A percentile compares a stretch with the other conserved stretches of the same genome.
phyloP scores from a whole-genome alignment of 1,140 invertebrate species.

The Drosophila murphyi region DNA sequence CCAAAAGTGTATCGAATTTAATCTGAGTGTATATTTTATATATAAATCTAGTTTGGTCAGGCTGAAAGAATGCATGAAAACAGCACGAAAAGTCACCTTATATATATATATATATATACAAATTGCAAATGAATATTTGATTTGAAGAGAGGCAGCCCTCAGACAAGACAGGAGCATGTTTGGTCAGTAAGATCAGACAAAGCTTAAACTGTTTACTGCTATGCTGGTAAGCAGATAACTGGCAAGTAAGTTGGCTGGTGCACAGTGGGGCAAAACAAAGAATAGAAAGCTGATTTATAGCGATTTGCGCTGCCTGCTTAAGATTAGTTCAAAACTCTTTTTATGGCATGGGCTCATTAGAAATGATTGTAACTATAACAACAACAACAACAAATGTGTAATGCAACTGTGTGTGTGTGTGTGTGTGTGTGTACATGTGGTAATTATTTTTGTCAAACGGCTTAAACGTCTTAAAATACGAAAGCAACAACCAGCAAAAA shows the following conservation, averaged over 20 bases:
- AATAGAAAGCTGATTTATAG: slow-evolving; percentile 8
- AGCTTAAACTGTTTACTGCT: too few species aligned
- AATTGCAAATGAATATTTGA: too few species aligned
- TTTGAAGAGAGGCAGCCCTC: too few species aligned
- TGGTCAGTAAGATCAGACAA: too few species aligned
- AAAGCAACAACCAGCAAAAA: slow-evolving; percentile 19
- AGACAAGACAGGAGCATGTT: too few species aligned
- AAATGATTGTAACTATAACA: slow-evolving; percentile 52
- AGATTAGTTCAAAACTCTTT: slow-evolving; percentile 23
- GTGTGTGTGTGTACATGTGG: slow-evolving; percentile 51
- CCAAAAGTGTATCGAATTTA: too few species aligned
- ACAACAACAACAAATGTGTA: slow-evolving; percentile 60
- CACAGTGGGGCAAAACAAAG: slow-evolving; percentile 2
- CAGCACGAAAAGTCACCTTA: not conserved
- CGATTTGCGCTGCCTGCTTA: not conserved
- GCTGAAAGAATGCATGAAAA: not conserved
- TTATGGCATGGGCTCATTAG: slow-evolving; percentile 62
- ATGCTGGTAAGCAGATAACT: too few species aligned
- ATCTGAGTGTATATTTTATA: not conserved
- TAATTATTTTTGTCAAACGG: slow-evolving; percentile 80
- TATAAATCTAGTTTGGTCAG: not conserved
- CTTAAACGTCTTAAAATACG: slow-evolving; percentile 58
- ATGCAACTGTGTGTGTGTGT: slow-evolving; percentile 17
- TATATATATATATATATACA: too few species aligned
- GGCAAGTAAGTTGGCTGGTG: not conserved